Evolutionary conservation across 2,113 vertebrate genomes (phyloP).

Genomic region (Tiliqua scincoides): DNA sequence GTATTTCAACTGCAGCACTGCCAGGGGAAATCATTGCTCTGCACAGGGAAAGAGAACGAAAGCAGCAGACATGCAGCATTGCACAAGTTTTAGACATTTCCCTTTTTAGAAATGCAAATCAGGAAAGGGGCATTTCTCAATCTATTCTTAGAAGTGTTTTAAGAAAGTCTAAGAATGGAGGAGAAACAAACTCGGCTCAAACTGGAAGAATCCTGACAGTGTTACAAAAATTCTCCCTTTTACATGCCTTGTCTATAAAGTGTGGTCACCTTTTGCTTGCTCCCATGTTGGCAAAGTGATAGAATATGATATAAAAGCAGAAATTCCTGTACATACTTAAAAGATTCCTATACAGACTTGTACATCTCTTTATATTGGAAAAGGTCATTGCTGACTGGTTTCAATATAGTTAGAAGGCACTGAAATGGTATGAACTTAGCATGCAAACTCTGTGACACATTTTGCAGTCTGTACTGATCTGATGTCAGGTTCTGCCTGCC

Average conservation of each 20-base stretch:
- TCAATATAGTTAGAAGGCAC: not conserved
- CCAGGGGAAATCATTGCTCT: not conserved
- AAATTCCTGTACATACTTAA: not conserved
- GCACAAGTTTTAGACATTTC: not conserved
- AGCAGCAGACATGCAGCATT: not conserved
- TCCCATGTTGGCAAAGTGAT: not conserved
- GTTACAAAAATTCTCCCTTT: not conserved
- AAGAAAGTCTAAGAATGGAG: not conserved
- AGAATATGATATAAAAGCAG: not conserved
- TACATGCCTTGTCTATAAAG: not conserved
- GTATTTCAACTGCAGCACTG: not conserved
- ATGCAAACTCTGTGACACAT: too few species aligned
- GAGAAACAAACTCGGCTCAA: not conserved
- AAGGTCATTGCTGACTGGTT: not conserved
- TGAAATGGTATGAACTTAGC: not conserved
- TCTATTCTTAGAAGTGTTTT: conserved; percentile 34
- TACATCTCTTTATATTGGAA: not conserved
- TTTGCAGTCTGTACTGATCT: too few species aligned
- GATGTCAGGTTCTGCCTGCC: too few species aligned
- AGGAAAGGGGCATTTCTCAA: not conserved
- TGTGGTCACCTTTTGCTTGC: not conserved
- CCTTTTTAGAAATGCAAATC: not conserved
- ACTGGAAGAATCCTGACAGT: not conserved
- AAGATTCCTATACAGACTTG: not conserved
- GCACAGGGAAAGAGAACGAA: not conserved